These are phyloP conservation scores for Zaprionus gabonicus DNA, from an alignment of 1,140 invertebrate species.

Conservation along the genomic window DNA sequence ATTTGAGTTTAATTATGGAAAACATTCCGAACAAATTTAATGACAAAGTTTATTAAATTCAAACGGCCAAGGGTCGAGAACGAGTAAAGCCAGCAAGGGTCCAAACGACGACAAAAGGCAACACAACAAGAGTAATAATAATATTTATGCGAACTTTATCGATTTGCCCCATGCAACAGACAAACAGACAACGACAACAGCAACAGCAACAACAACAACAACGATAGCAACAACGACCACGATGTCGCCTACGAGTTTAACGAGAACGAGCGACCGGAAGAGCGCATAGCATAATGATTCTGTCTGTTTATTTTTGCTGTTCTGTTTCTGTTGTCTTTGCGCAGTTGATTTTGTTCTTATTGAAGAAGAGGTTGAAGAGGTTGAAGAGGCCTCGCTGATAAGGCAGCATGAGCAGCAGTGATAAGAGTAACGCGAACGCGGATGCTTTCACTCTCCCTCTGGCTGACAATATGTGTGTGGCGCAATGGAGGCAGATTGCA, in stretches of 20 bases:
- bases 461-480: no score
- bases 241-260: conserved; percentile 7
- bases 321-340: neutral
- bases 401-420: conserved; percentile 27
- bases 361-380: conserved; percentile 39
- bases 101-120: neutral
- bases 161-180: conserved; percentile 10
- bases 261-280: conserved; percentile 46
- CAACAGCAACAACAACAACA: neutral
- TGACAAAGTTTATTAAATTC: conserved; percentile 1
- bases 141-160: conserved; percentile 14
- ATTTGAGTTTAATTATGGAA: neutral
- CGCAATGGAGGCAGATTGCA: neutral
- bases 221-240: neutral
- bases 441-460: conserved; percentile 37
- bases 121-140: conserved; percentile 3
- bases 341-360: conserved; percentile 8
- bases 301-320: conserved; percentile 19
- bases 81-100: neutral
- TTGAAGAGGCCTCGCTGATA: conserved; percentile 38
- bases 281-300: conserved; percentile 66
- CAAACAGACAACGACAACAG: neutral
- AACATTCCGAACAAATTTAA: neutral
- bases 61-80: neutral
- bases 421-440: conserved; percentile 39